phyloP scores from a whole-genome alignment of 2,888 invertebrate genomes.

The Drosophila macrospina region DNA sequence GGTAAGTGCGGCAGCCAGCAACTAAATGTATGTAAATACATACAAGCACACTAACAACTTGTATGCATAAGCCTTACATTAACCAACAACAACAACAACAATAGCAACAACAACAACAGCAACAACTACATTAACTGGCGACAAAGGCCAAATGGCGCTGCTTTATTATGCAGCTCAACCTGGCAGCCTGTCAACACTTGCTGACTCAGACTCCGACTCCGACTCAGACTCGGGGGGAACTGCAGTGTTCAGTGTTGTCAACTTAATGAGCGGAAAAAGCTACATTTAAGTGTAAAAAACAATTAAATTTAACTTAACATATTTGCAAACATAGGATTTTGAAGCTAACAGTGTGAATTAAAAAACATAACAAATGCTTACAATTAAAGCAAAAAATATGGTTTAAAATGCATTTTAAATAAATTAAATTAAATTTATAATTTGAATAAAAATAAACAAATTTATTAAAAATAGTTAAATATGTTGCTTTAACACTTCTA shows the following conservation, averaged over 20 bases:
- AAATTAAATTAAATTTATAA: too few species aligned
- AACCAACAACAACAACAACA: slow-evolving; percentile 17
- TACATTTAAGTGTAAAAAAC: neutral
- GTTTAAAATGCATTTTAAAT: neutral
- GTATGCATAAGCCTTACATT: slow-evolving; percentile 16
- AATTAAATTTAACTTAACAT: neutral
- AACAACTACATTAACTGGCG: slow-evolving; percentile 19
- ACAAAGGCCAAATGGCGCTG: slow-evolving; percentile 57
- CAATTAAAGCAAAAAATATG: neutral
- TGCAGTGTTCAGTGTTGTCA: slow-evolving; percentile 10
- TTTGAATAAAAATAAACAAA: too few species aligned
- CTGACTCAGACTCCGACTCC: slow-evolving; percentile 62
- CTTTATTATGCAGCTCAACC: slow-evolving; percentile 74
- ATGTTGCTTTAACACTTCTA: too few species aligned
- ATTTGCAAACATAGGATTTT: too few species aligned
- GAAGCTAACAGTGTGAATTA: too few species aligned
- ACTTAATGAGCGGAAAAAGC: neutral
- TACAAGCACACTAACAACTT: slow-evolving; percentile 13
- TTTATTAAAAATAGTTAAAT: too few species aligned
- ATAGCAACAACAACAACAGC: neutral
- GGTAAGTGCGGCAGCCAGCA: slow-evolving; percentile 87
- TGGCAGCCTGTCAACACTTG: slow-evolving; percentile 71
- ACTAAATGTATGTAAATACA: slow-evolving; percentile 25
- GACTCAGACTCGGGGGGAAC: neutral
- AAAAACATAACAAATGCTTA: too few species aligned